These are phyloP conservation scores for Herpailurus yagouaroundi DNA, from an alignment of 2,113 vertebrate genomes.

Conservation along the genomic window DNA sequence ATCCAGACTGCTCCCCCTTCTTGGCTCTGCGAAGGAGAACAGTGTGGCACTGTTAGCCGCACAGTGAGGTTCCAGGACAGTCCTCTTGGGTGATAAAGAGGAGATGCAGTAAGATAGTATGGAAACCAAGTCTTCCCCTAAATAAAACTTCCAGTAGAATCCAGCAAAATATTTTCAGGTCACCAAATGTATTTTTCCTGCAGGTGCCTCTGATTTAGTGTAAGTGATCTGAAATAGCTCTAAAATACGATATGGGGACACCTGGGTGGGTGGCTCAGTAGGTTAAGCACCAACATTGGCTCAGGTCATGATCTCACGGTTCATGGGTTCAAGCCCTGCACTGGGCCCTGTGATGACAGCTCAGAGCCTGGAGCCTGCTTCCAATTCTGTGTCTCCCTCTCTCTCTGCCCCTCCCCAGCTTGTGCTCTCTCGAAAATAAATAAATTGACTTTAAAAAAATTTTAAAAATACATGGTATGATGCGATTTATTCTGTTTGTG, in stretches of 20 bases:
- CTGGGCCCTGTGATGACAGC: no score
- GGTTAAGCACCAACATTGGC: no score
- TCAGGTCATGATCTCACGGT: no score
- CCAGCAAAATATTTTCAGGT: not conserved
- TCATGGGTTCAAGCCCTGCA: no score
- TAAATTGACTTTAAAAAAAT: no score
- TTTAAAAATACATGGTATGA: not conserved
- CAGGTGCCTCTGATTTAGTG: not conserved
- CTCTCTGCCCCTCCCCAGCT: no score
- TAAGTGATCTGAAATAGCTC: not conserved
- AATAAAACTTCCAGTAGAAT: not conserved
- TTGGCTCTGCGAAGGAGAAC: not conserved
- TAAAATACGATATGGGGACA: not conserved
- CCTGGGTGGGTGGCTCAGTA: no score
- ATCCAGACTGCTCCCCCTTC: not conserved
- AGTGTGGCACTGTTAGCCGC: not conserved
- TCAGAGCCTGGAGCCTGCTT: no score
- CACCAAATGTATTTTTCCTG: not conserved
- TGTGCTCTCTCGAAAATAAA: no score
- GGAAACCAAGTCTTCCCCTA: not conserved
- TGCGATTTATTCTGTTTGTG: not conserved
- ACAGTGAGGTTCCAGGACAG: not conserved
- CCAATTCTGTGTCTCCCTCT: no score
- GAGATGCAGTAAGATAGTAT: not conserved
- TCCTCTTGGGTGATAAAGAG: not conserved